Conservation (phyloP, 2,888 invertebrate species). For the Hydroisotoma schaefferi region DNA sequence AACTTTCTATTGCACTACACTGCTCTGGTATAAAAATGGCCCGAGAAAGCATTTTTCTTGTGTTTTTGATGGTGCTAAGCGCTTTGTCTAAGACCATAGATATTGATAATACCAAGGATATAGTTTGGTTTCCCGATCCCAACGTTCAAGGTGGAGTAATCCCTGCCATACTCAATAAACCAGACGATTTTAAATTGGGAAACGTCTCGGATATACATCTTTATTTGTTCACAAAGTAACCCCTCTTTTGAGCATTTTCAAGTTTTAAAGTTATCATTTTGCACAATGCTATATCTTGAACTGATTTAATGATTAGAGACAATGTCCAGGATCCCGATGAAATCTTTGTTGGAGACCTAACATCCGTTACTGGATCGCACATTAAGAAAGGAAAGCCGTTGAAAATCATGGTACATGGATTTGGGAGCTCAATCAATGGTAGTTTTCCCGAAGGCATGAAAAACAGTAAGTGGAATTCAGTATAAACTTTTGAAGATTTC, state of each 20-base stretch:
- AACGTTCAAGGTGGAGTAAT: constrained; percentile 11
- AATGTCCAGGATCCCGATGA: constrained; percentile 6
- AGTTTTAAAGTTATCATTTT: not conserved
- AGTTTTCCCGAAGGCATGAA: not conserved
- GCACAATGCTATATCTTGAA: not conserved
- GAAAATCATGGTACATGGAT: constrained; percentile 15
- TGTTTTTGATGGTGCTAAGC: not conserved
- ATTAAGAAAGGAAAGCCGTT: not conserved
- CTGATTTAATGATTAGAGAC: constrained; percentile 6
- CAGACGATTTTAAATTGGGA: not conserved
- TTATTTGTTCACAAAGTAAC: constrained; percentile 8
- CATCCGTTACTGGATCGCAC: not conserved
- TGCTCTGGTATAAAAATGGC: too few relatives aligned
- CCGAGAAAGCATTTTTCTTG: too few relatives aligned
- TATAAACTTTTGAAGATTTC: not conserved
- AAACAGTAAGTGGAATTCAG: not conserved
- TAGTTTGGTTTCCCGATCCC: constrained; percentile 19
- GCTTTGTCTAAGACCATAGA: not conserved
- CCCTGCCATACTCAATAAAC: constrained; percentile 3
- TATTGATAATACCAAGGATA: constrained; percentile 7
- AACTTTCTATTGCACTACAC: too few relatives aligned
- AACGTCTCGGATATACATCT: constrained; percentile 10
- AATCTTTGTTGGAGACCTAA: constrained; percentile 5
- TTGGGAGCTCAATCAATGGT: not conserved
- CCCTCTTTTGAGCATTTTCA: not conserved